Evolutionary conservation across 2,797 vertebrate species (phyloP).

Genomic region (Brachyalestes nurse): DNA sequence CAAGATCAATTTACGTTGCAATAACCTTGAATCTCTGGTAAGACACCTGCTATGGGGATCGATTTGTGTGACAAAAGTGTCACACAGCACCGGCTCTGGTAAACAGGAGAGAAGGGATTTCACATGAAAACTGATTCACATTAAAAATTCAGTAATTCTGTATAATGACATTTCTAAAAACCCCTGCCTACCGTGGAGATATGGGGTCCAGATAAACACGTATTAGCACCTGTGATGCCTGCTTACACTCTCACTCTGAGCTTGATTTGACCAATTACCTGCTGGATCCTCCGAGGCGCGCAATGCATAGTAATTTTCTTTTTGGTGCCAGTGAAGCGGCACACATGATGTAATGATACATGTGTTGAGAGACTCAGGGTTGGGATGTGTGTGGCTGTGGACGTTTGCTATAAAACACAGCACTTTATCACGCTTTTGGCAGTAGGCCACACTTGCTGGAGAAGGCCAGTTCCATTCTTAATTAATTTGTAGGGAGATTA

Average conservation of each 20-base stretch:
- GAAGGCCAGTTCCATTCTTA: slow-evolving; percentile 47
- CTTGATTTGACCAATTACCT: slow-evolving; percentile 50
- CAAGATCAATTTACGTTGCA: slow-evolving; percentile 71
- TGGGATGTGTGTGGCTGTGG: slow-evolving; percentile 14
- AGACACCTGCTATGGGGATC: slow-evolving; percentile 54
- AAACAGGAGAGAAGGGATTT: slow-evolving; percentile 40
- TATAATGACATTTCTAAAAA: slow-evolving; percentile 39
- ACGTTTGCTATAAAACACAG: slow-evolving; percentile 34
- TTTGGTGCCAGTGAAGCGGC: slow-evolving; percentile 28
- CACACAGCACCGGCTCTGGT: slow-evolving; percentile 40
- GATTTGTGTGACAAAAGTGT: slow-evolving; percentile 71
- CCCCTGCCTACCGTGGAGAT: slow-evolving; percentile 37
- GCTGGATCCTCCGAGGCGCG: slow-evolving; percentile 33
- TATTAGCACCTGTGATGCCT: slow-evolving; percentile 48
- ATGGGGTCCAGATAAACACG: slow-evolving; percentile 34
- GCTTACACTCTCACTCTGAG: slow-evolving; percentile 25
- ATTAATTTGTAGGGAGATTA: slow-evolving; percentile 52
- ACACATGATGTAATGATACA: slow-evolving; percentile 37
- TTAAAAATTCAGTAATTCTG: slow-evolving; percentile 36
- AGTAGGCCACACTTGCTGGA: slow-evolving; percentile 37
- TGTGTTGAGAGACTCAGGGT: slow-evolving; percentile 16
- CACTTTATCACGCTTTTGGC: slow-evolving; percentile 40
- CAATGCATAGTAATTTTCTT: slow-evolving; percentile 33
- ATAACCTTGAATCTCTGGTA: slow-evolving; percentile 74
- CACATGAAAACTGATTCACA: slow-evolving; percentile 42